Evolutionary conservation across 2,113 vertebrate genomes (phyloP), one percentile per base, ranked within the genome.

Genomic region (Limnothrissa miodon): DNA sequence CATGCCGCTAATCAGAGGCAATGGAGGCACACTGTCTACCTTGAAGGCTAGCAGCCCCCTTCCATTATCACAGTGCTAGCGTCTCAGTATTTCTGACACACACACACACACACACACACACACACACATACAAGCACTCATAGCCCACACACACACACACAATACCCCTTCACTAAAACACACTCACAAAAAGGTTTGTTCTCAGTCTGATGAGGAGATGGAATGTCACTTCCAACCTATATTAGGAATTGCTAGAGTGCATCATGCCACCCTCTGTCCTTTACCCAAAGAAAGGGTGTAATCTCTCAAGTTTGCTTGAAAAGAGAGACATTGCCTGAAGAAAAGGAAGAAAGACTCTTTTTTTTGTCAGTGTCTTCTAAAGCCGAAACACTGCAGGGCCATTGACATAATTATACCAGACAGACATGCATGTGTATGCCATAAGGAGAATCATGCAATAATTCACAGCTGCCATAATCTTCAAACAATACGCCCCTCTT

Each of bases 201-300:
- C 78, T 36, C 79, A 29, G 45, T 33, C 45, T 85, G 85, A 86
- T 86, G 56, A 80, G 80, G 36, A 78, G 85, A 21, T 79, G 29
- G 48, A 85, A 33, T 83, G 83, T 87, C 83, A 66, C 15, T 83
- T 5, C 66, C 81, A 70, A 53, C 62, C 86, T 78, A 23, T 51
- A 80, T 56, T 81, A 44, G 45, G 21, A 33, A 36, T 81, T 84
- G 53, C 53, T 81, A 21, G 62, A 81, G 66, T 81, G 80, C 39
- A 79, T 80, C n/a, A 82, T 29, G 4, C 42, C 66, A 13, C 48
- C 17, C 45, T 79, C 51, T 45, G 81, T 79, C 84, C 81, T 85
- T 78, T 62, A 44, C n/a, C 74, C 79, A 19, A 83, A 48, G 66
- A 81, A 70, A 45, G 39, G 25, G 11, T 51, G 42, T 44, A 56